Conservation (phyloP, 2,888 invertebrate genomes). For the Pollenia labialis region DNA sequence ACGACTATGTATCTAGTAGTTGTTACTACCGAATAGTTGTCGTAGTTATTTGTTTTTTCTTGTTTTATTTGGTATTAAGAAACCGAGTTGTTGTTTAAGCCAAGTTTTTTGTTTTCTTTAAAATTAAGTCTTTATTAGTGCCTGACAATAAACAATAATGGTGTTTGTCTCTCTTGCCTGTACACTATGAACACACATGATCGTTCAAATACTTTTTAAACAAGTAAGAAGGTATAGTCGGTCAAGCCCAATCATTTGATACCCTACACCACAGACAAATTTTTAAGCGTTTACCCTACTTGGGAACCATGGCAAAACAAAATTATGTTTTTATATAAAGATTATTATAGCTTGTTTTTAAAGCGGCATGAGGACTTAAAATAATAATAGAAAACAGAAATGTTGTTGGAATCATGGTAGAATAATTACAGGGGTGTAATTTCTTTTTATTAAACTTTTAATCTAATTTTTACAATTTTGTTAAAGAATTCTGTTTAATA, state of each 20-base stretch:
- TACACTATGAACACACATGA: background rate
- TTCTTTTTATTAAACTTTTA: too few relatives aligned
- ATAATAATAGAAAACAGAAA: background rate
- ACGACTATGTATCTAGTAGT: constrained; percentile 19
- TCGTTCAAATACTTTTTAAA: background rate
- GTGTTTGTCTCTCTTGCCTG: background rate
- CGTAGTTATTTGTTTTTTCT: background rate
- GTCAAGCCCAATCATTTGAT: too few relatives aligned
- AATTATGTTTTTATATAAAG: too few relatives aligned
- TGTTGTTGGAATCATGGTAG: too few relatives aligned
- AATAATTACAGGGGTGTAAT: too few relatives aligned
- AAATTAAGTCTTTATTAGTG: constrained; percentile 10
- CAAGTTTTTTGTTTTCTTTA: constrained; percentile 6
- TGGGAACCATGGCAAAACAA: too few relatives aligned
- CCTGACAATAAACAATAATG: constrained; percentile 15
- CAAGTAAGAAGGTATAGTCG: too few relatives aligned
- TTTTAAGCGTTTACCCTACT: too few relatives aligned
- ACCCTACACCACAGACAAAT: too few relatives aligned
- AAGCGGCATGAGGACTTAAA: background rate
- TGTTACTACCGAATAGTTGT: constrained; percentile 9
- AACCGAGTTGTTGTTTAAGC: constrained; percentile 37
- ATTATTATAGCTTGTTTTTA: background rate
- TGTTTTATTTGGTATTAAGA: constrained; percentile 9
- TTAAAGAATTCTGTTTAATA: too few relatives aligned
- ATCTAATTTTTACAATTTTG: too few relatives aligned